phyloP scores from a whole-genome alignment of 2,888 invertebrate species.

The Boloria selene region DNA sequence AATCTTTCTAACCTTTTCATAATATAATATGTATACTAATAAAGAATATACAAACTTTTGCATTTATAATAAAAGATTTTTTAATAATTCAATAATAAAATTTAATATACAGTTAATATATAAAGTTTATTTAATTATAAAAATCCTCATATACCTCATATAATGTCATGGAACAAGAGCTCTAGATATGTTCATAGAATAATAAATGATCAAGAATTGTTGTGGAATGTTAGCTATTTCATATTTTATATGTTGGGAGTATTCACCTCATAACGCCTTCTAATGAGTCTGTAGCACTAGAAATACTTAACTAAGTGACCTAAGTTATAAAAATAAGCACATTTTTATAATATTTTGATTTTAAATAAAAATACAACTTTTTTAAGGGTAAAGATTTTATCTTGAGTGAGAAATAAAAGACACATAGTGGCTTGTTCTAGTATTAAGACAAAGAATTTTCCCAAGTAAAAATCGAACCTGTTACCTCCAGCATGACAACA shows the following conservation, averaged over 20 bases:
- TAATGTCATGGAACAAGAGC: slow-evolving; percentile 4
- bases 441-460: no score
- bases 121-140: no score
- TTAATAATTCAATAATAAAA: no score
- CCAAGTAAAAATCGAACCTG: no score
- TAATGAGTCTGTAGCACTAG: slow-evolving; percentile 27
- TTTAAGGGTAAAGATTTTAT: not conserved
- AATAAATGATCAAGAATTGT: slow-evolving; percentile 7
- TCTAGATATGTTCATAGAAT: slow-evolving; percentile 5
- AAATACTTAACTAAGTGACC: slow-evolving; percentile 6
- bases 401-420: not conserved
- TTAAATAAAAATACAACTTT: not conserved
- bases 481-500: no score
- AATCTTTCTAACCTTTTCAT: no score
- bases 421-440: no score
- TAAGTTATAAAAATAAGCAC: slow-evolving; percentile 1
- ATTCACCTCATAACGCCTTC: slow-evolving; percentile 23
- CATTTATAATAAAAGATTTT: no score
- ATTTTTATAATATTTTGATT: not conserved
- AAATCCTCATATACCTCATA: no score
- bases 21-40: no score
- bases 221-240: slow-evolving; percentile 15
- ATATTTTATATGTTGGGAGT: slow-evolving; percentile 15
- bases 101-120: no score
- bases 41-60: no score